phyloP scores from a whole-genome alignment of 1,140 invertebrate species.

The Megalopta genalis region DNA sequence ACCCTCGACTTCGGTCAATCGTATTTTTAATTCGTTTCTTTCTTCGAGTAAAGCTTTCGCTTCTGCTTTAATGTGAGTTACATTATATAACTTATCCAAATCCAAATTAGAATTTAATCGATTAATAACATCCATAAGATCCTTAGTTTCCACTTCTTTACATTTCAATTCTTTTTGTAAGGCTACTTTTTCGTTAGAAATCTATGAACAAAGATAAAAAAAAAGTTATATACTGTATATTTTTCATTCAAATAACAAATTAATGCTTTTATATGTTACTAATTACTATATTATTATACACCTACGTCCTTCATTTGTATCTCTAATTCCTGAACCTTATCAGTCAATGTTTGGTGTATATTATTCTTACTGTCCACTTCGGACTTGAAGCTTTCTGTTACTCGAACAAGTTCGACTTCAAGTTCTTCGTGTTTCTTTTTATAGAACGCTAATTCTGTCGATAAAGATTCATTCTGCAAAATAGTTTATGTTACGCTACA shows the following conservation, averaged over 20 bases:
- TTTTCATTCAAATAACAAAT: neutral
- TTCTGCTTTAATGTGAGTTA: constrained; percentile 74
- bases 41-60: constrained; percentile 71
- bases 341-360: constrained; percentile 68
- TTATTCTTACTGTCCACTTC: constrained; percentile 69
- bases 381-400: constrained; percentile 71
- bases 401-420: constrained; percentile 64
- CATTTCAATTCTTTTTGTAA: constrained; percentile 69
- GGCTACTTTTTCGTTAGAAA: constrained; percentile 67
- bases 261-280: neutral
- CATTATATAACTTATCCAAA: constrained; percentile 75
- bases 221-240: neutral
- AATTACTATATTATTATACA: constrained; percentile 21
- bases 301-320: constrained; percentile 73
- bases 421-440: constrained; percentile 69
- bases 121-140: constrained; percentile 71
- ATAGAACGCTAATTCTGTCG: constrained; percentile 58
- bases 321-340: constrained; percentile 74
- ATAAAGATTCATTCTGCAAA: constrained; percentile 76
- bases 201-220: constrained; percentile 55
- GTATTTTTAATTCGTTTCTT: constrained; percentile 74
- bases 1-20: constrained; percentile 75
- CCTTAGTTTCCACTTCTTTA: constrained; percentile 74
- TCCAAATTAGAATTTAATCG: constrained; percentile 73
- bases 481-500: constrained; percentile 13